phyloP scores from a whole-genome alignment of 2,797 vertebrate species.

The Gymnopithys bicolor region DNA sequence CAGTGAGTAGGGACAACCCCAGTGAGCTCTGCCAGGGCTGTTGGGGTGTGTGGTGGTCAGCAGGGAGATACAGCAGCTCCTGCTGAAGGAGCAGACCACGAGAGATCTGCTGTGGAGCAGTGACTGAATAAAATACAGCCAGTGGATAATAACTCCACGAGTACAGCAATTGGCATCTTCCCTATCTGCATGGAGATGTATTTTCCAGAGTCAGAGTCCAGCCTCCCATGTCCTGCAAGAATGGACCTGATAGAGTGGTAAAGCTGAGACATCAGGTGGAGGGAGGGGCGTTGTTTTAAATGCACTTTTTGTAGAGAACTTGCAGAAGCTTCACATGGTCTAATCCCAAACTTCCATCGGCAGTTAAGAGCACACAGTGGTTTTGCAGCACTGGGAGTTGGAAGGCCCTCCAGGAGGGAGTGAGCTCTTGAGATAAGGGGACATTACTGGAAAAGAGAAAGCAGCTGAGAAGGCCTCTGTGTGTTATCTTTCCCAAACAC shows the following conservation, averaged over 20 bases:
- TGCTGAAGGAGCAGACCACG: neutral
- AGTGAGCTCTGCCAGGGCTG: neutral
- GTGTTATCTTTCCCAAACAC: constrained; percentile 54
- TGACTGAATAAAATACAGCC: neutral
- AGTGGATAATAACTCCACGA: neutral
- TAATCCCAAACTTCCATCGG: neutral
- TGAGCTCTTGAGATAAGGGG: neutral
- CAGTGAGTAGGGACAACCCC: neutral
- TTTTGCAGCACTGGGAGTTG: constrained; percentile 32
- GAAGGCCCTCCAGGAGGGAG: neutral
- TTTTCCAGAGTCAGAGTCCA: neutral
- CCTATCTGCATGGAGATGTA: neutral
- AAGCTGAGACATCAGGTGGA: neutral
- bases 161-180: neutral
- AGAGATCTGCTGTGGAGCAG: neutral
- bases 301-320: constrained; percentile 1
- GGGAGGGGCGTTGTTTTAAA: neutral
- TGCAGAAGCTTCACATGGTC: accelerated
- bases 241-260: neutral
- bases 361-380: constrained; percentile 39
- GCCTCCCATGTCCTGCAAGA: neutral
- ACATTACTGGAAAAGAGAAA: neutral
- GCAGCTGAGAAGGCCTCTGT: neutral
- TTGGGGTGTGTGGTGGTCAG: neutral
- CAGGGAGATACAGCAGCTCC: neutral